Conservation (phyloP, 1,140 invertebrate genomes). For the Calliphora vicina region DNA sequence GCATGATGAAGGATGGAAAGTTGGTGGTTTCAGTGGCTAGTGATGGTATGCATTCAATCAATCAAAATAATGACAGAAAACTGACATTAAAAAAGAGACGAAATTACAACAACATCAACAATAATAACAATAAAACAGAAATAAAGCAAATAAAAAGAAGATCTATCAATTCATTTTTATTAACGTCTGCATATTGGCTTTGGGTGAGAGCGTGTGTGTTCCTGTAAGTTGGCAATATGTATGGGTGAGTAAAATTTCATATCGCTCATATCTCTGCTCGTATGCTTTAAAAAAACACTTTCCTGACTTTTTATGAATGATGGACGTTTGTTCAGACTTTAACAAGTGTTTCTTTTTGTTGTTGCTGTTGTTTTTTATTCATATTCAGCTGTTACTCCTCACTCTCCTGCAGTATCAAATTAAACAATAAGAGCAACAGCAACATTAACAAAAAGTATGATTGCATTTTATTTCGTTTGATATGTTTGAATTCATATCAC, state of each 20-base stretch:
- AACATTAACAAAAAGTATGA: neutral
- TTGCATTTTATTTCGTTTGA: neutral
- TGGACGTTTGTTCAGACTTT: conserved; percentile 7
- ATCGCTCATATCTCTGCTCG: neutral
- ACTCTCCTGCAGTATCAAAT: neutral
- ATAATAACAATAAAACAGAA: neutral
- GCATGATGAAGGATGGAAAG: neutral
- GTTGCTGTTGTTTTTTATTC: neutral
- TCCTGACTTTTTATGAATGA: neutral
- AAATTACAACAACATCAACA: conserved; percentile 26
- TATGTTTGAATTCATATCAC: neutral
- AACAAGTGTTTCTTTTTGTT: conserved; percentile 14
- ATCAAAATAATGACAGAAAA: conserved; percentile 29
- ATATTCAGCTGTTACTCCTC: neutral
- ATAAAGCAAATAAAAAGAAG: neutral
- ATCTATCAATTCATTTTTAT: conserved; percentile 4
- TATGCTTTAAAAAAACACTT: neutral
- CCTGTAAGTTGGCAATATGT: neutral
- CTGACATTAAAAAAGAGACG: neutral
- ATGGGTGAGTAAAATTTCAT: neutral
- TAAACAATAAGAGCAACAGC: neutral
- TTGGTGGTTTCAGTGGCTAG: neutral
- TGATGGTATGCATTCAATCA: conserved; percentile 27
- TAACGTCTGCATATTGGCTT: neutral
- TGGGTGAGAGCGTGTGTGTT: neutral